phyloP scores from a whole-genome alignment of 2,888 invertebrate genomes.

The Drosophila emarginata region DNA sequence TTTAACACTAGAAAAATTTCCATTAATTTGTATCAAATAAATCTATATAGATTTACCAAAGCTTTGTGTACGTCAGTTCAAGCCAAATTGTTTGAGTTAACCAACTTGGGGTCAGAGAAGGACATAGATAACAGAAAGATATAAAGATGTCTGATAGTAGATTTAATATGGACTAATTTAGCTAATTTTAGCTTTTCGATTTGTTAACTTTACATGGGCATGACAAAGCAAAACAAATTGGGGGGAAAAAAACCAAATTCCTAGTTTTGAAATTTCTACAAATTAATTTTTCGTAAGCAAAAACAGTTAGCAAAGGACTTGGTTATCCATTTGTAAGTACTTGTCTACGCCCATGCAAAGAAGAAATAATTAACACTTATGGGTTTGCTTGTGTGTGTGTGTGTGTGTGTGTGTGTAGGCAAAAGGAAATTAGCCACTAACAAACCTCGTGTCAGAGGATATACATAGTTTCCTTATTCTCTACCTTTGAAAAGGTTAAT shows the following conservation, averaged over 20 bases:
- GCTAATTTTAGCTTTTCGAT: slow-evolving; percentile 48
- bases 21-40: slow-evolving; percentile 17
- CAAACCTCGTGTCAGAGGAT: slow-evolving; percentile 7
- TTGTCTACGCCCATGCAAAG: not conserved
- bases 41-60: slow-evolving; percentile 26
- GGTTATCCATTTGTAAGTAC: not conserved
- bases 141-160: slow-evolving; percentile 62
- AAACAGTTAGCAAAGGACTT: too few species aligned
- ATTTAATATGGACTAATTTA: slow-evolving; percentile 56
- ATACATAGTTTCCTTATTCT: not conserved
- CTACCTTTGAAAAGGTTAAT: not conserved
- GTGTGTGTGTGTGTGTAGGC: not conserved
- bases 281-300: too few species aligned
- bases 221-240: not conserved
- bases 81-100: slow-evolving; percentile 26
- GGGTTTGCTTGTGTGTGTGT: slow-evolving; percentile 25
- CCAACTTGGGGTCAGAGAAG: slow-evolving; percentile 31
- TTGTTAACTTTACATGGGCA: slow-evolving; percentile 23
- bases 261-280: not conserved
- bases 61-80: not conserved
- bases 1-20: not conserved
- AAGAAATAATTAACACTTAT: slow-evolving; percentile 56
- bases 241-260: not conserved
- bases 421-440: not conserved
- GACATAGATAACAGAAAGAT: slow-evolving; percentile 20